Base-by-base conservation (phyloP, 2,113 vertebrate genomes). In the Sceloporus tristichus region DNA sequence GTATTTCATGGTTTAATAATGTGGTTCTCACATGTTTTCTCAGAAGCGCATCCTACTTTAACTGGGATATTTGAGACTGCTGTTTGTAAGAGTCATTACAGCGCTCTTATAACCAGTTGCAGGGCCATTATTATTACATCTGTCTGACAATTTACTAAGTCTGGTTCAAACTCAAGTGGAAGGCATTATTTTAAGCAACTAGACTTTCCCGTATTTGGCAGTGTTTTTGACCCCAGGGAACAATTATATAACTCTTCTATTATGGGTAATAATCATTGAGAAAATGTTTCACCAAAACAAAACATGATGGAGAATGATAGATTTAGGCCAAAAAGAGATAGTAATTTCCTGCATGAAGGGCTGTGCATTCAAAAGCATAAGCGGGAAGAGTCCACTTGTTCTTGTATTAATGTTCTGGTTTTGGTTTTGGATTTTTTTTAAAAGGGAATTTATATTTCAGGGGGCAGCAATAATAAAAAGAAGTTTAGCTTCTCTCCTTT, bases 241-340 rank as follows among this genome's bases (percentile, higher is more conserved):
- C 71, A 90, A 82, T 79, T 73, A 65, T 65, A 66, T 82, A 71
- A 85, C 27, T 79, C 4, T 25, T 84, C 75, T 53, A 40, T 21
- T 73, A 21, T 85, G 18, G 84, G 66, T 75, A 85, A 89, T 82
- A 14, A 71, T 70, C 21, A 65, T 2, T 59, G 5, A 83, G 86
- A 80, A 16, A 2, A 34, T 82, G 19, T 81, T 59, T 84, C 83
- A 5, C 42, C 80, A 86, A 88, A 40, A 3, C 1, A 70, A 48
- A 82, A 79, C 29, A 65, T 13, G 34, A 23, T 7, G 13, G 18
- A 10, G 9, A 76, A 13, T 23, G 13, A n/a, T 79, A 27, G 29
- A 9, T 48, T 38, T 38, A 70, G n/a, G 38, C 65, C 48, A 79
- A 86, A 68, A 70, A 86, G 25, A 77, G 54, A 70, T 9, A 85